Percentiles rank a stretch among this genome's conserved stretches.
These are phyloP conservation scores for Lacerta viridis DNA, from an alignment of 2,797 vertebrate genomes.

Conservation along the genomic window DNA sequence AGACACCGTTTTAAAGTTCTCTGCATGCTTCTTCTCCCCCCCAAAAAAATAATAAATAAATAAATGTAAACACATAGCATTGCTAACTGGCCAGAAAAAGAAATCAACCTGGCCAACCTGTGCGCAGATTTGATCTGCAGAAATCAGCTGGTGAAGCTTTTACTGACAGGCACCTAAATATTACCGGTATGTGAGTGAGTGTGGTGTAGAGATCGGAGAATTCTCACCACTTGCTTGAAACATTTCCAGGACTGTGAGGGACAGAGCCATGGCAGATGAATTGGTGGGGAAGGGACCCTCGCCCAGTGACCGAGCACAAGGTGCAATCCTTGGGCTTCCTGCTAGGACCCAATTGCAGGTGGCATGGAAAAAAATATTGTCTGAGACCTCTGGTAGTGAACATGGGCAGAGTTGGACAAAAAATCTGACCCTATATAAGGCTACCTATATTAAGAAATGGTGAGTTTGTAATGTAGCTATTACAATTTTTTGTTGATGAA, in stretches of 20 bases:
- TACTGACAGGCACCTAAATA: background rate
- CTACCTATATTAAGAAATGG: background rate
- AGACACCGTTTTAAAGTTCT: background rate
- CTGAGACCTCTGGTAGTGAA: too few species aligned
- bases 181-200: too few species aligned
- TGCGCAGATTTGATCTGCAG: background rate
- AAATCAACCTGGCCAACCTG: background rate
- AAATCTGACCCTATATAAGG: background rate
- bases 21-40: background rate
- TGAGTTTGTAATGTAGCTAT: background rate
- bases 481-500: background rate
- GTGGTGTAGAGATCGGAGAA: background rate
- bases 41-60: too few species aligned
- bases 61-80: background rate
- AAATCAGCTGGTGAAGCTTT: background rate
- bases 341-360: too few species aligned
- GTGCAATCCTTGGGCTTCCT: too few species aligned
- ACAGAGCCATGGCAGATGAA: background rate
- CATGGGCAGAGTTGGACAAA: background rate
- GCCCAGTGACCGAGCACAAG: background rate
- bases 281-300: background rate
- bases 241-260: background rate
- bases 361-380: too few species aligned
- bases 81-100: background rate
- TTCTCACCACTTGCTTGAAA: background rate